A percentile compares a stretch with the other conserved stretches of the same genome.
Evolutionary conservation across 2,888 invertebrate genomes (phyloP).

Genomic region (Caenorhabditis japonica): DNA sequence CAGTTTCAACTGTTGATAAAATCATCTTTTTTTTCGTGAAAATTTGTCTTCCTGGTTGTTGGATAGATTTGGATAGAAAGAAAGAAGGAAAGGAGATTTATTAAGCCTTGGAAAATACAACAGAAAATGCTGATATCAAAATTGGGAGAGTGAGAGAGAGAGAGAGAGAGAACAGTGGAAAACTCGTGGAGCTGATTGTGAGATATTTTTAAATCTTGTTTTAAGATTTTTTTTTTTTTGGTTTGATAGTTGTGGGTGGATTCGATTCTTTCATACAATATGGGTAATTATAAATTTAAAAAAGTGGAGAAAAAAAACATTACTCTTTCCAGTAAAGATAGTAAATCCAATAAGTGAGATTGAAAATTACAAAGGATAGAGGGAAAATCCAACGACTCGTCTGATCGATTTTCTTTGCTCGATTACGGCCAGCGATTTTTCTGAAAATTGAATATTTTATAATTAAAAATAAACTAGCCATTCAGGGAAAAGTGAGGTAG

Average conservation of each 20-base stretch:
- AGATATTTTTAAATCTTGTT: constrained; percentile 29
- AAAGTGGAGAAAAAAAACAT: neutral
- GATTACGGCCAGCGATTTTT: constrained; percentile 71
- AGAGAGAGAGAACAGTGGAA: constrained; percentile 16
- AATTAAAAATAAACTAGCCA: too few relatives aligned
- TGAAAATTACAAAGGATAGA: constrained; percentile 74
- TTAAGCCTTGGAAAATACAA: too few relatives aligned
- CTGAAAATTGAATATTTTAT: constrained; percentile 54
- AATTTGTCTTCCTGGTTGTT: constrained; percentile 31
- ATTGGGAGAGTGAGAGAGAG: neutral
- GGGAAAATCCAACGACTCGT: constrained; percentile 76
- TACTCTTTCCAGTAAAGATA: constrained; percentile 67
- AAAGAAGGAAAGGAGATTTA: neutral
- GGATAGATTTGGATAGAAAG: constrained; percentile 1
- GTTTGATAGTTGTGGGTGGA: neutral
- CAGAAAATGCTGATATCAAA: neutral
- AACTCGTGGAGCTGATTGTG: constrained; percentile 44
- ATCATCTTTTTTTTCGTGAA: constrained; percentile 7
- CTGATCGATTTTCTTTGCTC: constrained; percentile 76
- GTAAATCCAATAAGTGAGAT: constrained; percentile 75
- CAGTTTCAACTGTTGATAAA: constrained; percentile 42
- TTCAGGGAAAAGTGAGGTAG: constrained; percentile 10
- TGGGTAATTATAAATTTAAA: constrained; percentile 13
- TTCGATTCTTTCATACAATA: constrained; percentile 27
- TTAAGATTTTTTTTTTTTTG: too few relatives aligned